Base-by-base conservation (phyloP, 2,888 invertebrate genomes). In the Mayetiola destructor region DNA sequence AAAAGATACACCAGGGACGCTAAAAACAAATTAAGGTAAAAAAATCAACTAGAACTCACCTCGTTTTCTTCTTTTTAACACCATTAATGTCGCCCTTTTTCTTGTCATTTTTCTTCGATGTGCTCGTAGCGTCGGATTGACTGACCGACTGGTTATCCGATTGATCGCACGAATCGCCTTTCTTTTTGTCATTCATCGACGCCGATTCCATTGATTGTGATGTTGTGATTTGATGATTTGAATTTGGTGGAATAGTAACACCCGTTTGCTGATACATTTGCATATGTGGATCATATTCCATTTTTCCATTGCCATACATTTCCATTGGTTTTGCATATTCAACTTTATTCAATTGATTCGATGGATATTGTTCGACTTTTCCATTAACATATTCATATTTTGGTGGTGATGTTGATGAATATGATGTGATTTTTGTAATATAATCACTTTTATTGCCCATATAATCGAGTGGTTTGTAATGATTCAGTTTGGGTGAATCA, bases 1-100 rank as follows among this genome's bases (percentile, higher is more conserved):
- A 9, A 5, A 9, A 37, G n/a, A 5, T n/a, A 6, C 37, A 37
- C 20, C 9, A 39, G n/a, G n/a, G n/a, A n/a, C n/a, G n/a, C n/a
- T n/a, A n/a, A n/a, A n/a, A n/a, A n/a, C n/a, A n/a, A n/a, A n/a
- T n/a, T n/a, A n/a, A n/a, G n/a, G 39, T 16, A 39, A 39, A 39
- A 18, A 32, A 9, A 9, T 32, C 8, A 32, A 6, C 32, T 32
- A 9, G 32, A 32, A 9, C 8, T 10, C 70, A 90, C 91, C 91
- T 86, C 57, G 91, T 91, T 75, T 91, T 91, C 73, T 91, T 91
- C 75, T 91, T 91, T 71, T 91, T 91, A 36, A 88, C 86, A 54
- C 88, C 88, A 68, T 86, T 88, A 65, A 85, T 88, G 68, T 88
- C 88, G 64, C 78, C 80, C 70, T 88, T 88, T 72, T 90, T 87